These are phyloP conservation scores for Candoia aspera DNA, from an alignment of 2,113 vertebrate species.

Conservation along the genomic window DNA sequence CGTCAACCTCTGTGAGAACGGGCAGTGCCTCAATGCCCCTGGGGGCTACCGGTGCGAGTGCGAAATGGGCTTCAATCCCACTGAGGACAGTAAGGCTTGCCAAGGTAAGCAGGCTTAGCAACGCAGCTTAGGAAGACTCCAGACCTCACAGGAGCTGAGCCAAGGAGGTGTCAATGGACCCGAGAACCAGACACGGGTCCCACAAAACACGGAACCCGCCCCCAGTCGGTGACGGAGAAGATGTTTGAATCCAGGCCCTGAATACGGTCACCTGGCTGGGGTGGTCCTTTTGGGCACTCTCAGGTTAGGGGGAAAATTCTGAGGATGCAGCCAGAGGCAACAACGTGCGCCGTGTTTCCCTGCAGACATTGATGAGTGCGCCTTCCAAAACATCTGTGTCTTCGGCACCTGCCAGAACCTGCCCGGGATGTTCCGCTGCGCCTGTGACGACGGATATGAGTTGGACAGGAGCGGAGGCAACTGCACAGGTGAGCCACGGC, in stretches of 20 bases:
- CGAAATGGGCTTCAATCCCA: slow-evolving; percentile 92
- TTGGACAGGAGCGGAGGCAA: slow-evolving; percentile 89
- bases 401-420: slow-evolving; percentile 94
- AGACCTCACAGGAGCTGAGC: neutral
- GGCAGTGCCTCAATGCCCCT: slow-evolving; percentile 90
- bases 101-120: slow-evolving; percentile 76
- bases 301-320: neutral
- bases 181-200: neutral
- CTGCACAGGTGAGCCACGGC: slow-evolving; percentile 83
- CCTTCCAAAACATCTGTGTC: slow-evolving; percentile 91
- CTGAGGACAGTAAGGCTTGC: slow-evolving; percentile 88
- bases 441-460: slow-evolving; percentile 88
- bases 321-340: neutral
- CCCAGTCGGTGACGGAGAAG: neutral
- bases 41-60: slow-evolving; percentile 93
- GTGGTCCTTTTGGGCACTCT: neutral
- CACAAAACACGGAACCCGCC: neutral
- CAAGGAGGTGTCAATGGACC: neutral
- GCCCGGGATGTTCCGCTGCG: slow-evolving; percentile 91
- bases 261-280: neutral
- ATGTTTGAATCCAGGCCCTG: too few species aligned
- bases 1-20: slow-evolving; percentile 89
- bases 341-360: neutral
- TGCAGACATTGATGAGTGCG: slow-evolving; percentile 92
- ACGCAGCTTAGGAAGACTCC: neutral